A percentile compares a stretch with the other conserved stretches of the same genome.
Conservation (phyloP, 2,113 vertebrate species). For the Morone saxatilis region DNA sequence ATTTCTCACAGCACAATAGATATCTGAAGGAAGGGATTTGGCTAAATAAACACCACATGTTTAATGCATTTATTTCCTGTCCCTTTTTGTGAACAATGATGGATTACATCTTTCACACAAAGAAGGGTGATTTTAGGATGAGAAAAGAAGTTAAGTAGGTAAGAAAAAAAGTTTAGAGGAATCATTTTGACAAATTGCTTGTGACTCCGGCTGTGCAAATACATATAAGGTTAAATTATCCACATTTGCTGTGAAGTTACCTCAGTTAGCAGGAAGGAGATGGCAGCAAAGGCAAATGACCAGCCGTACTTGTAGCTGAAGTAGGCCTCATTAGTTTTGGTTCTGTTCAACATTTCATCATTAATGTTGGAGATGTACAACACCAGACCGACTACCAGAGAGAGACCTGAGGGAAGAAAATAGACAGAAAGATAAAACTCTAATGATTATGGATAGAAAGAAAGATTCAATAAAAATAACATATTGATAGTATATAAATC, state of each 20-base stretch:
- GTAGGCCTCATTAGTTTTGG: conserved; percentile 90
- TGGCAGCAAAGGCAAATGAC: conserved; percentile 94
- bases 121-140: background rate
- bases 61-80: background rate
- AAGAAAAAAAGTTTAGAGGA: conserved; percentile 3
- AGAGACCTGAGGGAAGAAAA: conserved; percentile 84
- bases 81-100: background rate
- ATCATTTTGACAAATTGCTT: background rate
- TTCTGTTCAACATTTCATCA: conserved; percentile 92
- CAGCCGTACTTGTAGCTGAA: conserved; percentile 95
- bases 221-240: background rate
- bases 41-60: background rate
- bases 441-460: background rate
- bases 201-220: background rate
- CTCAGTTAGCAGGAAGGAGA: conserved; percentile 94
- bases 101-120: background rate
- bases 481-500: background rate
- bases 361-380: conserved; percentile 96
- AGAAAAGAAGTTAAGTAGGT: background rate
- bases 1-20: background rate
- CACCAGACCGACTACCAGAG: conserved; percentile 92
- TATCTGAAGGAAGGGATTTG: background rate
- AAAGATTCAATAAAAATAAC: background rate
- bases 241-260: conserved; percentile 71
- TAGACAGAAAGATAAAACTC: background rate